These are phyloP conservation scores for Apis cerana DNA, from an alignment of 1,140 invertebrate genomes.

Conservation along the genomic window DNA sequence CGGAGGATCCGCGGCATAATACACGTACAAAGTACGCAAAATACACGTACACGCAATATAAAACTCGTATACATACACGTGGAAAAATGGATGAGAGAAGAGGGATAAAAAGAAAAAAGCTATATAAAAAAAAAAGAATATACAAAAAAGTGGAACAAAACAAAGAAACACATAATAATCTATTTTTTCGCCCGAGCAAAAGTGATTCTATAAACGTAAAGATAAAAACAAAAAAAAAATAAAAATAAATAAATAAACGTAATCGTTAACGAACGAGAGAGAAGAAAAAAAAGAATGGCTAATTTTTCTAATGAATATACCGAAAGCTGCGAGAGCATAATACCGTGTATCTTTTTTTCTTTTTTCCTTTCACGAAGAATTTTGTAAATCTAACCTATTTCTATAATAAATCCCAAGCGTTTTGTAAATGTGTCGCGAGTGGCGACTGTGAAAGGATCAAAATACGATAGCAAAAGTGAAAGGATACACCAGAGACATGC, in stretches of 20 bases:
- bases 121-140: conserved; percentile 8
- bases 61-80: not conserved
- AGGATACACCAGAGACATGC: not conserved
- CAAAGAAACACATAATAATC: conserved; percentile 57
- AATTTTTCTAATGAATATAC: conserved; percentile 57
- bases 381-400: conserved; percentile 62
- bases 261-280: not conserved
- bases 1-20: not conserved
- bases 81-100: conserved; percentile 7
- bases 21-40: not conserved
- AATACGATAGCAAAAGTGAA: conserved; percentile 11
- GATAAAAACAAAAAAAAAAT: conserved; percentile 37
- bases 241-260: not conserved
- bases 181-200: conserved; percentile 59
- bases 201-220: conserved; percentile 56
- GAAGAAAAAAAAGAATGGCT: conserved; percentile 28
- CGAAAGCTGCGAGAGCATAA: conserved; percentile 29
- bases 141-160: conserved; percentile 26
- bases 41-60: not conserved
- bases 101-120: conserved; percentile 31
- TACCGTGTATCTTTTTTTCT: conserved; percentile 19
- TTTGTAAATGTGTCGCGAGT: conserved; percentile 41
- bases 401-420: conserved; percentile 39
- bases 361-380: conserved; percentile 20
- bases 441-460: conserved; percentile 30